Evolutionary conservation across 2,888 invertebrate genomes (phyloP), one percentile per base, ranked within the genome.

Genomic region (Chaetogeoica ovagalla): DNA sequence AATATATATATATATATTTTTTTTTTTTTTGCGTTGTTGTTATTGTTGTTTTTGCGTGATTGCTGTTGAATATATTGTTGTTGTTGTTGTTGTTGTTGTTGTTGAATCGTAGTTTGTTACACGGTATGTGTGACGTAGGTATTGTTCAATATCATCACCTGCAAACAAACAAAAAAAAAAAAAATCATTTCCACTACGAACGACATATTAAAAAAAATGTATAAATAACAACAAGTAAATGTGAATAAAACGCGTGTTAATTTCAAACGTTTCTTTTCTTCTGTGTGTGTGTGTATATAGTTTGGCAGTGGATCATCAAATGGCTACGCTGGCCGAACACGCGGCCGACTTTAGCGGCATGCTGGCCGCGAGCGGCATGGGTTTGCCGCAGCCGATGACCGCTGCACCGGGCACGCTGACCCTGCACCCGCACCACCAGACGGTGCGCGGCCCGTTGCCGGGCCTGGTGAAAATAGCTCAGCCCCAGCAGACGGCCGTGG

Each of bases 401-500:
- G 82, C 82, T 19, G 76, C 83, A 76, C 83, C 82, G 68, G 81
- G 81, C 73, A 77, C 68, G 74, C 75, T 81, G 30, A 71, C 77
- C 52, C 62, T 75, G 81, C 72, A 52, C 71, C 52, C 81, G 76
- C 83, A 74, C 72, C 73, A 83, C 48, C 82, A 82, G 68, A 70
- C 72, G 19, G 82, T 55, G 57, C 82, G 72, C 65, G 79, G 70
- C 13, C 79, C 81, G 4, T 23, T 71, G 48, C 72, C 79, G 43
- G 72, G 68, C 17, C 39, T 79, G 11, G 79, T 79, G 23, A 79
- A 82, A 66, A 77, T 69, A 48, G 79, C 79, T 79, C 79, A 79
- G 30, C 79, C 79, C 2, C 66, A 83, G 81, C 79, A 72, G 79
- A 66, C 81, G 55, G 81, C 85, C 85, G 84, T 87, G 87, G 84